phyloP scores from a whole-genome alignment of 2,888 invertebrate genomes.

The Anorthoa munda region DNA sequence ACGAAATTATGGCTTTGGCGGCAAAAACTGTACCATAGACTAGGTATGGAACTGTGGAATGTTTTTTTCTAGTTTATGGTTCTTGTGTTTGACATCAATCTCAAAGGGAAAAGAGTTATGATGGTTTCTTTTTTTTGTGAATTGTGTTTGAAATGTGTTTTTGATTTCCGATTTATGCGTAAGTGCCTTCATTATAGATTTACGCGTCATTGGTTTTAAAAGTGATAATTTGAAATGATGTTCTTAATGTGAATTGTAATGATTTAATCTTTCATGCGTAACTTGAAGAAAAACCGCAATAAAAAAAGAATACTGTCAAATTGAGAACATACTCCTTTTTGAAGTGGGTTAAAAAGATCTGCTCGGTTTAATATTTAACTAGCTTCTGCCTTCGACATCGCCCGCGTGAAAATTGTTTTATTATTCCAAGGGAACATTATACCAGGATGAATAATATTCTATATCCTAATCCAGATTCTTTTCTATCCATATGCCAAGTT shows the following conservation, averaged over 20 bases:
- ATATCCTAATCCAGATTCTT: too few species aligned
- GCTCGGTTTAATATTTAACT: too few species aligned
- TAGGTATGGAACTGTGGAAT: constrained; percentile 40
- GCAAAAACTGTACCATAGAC: constrained; percentile 60
- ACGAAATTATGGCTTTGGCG: constrained; percentile 71
- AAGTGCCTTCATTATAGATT: constrained; percentile 4
- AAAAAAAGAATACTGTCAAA: not conserved
- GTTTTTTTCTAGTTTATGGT: constrained; percentile 44
- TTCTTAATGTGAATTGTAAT: not conserved
- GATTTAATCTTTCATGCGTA: constrained; percentile 19
- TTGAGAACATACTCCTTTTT: too few species aligned
- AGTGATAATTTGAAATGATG: constrained; percentile 2
- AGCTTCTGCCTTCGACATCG: too few species aligned
- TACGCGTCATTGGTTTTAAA: constrained; percentile 36
- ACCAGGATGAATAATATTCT: too few species aligned
- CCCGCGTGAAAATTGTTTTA: too few species aligned
- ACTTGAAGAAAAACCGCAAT: not conserved
- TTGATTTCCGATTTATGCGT: constrained; percentile 34
- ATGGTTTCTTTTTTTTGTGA: constrained; percentile 16
- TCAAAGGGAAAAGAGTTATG: constrained; percentile 21
- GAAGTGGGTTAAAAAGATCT: too few species aligned
- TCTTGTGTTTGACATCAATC: constrained; percentile 51
- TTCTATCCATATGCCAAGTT: too few species aligned
- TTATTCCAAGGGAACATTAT: too few species aligned
- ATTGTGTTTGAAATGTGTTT: constrained; percentile 11